Evolutionary conservation across 2,113 vertebrate species (phyloP), one percentile per base, ranked within the genome.

Genomic region (Pteropus alecto): DNA sequence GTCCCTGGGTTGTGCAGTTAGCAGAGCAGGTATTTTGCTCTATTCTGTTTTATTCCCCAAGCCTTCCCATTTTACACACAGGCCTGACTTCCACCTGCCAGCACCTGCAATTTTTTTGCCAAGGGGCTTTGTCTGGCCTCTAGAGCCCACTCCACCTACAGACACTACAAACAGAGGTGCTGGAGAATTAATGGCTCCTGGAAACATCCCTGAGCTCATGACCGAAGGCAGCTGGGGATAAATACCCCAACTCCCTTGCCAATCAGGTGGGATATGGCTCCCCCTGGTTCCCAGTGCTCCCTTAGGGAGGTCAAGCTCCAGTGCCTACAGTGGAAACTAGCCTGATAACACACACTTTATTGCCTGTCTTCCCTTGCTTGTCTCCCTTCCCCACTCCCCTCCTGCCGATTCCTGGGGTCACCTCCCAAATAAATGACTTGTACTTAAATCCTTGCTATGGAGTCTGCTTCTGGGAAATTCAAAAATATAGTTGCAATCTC

Each of bases 41-140:
- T 19, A 4, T 10, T 18, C 6, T 9, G 14, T 2, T 18, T 7
- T 19, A 43, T 70, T 16, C 1, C 22, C 24, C 15, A 2, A 14
- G n/a, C 33, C 33, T 78, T 58, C 16, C 16, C 18, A 7, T 54
- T 61, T 30, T 48, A 26, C 3, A 56, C 58, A 67, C 3, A 38
- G 35, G 18, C 19, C 43, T 6, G 58, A 58, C 5, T 46, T 38
- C 46, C 14, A 18, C 26, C 11, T 46, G 28, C 26, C 9, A 38
- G 6, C 18, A 33, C 18, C 74, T 1, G 0, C 56, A 19, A 21
- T 38, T 82, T 63, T 26, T 48, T 51, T 96, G 21, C 15, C 65
- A 26, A 9, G 3, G 15, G 58, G 3, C 12, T 88, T 88, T 16
- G 18, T 63, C 22, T 54, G 26, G 43, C 26, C 43, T 56, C n/a